These are phyloP conservation scores for Chrysogorgia sp. DNA, from an alignment of 92 coral and sea anemone genomes.

Conservation along the genomic window DNA sequence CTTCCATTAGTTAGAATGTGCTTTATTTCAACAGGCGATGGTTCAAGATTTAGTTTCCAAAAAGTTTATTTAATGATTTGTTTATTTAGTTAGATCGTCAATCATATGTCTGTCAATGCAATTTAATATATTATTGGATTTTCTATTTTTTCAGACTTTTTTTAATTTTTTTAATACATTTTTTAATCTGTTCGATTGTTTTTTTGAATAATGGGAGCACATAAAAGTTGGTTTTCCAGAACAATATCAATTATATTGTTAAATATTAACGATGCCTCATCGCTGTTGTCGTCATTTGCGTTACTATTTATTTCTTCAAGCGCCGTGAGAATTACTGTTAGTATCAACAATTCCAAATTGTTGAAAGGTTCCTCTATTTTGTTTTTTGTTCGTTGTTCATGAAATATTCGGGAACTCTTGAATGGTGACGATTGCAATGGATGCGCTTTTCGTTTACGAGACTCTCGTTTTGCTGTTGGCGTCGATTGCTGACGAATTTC, in stretches of 20 bases:
- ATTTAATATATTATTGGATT: neutral
- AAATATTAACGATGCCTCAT: neutral
- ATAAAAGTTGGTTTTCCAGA: slow-evolving; percentile 4
- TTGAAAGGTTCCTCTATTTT: slow-evolving; percentile 47
- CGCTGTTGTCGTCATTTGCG: neutral
- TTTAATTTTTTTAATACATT: too few species aligned
- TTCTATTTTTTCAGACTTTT: too few species aligned
- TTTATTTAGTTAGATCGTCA: neutral
- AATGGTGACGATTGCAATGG: slow-evolving; percentile 39
- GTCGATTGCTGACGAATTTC: neutral
- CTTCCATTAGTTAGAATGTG: too few species aligned
- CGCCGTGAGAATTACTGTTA: neutral
- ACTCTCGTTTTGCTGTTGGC: slow-evolving; percentile 15
- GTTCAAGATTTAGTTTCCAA: too few species aligned
- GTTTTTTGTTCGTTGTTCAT: slow-evolving; percentile 29
- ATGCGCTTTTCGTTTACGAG: slow-evolving; percentile 48
- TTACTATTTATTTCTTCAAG: neutral
- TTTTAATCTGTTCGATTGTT: neutral
- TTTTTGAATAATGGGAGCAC: slow-evolving; percentile 6
- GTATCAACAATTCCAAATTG: slow-evolving; percentile 17
- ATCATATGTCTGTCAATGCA: neutral
- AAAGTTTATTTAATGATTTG: neutral
- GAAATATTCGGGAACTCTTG: slow-evolving; percentile 36
- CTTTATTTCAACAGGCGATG: too few species aligned
- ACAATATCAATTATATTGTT: slow-evolving; percentile 4